These are phyloP conservation scores for Struthidea cinerea DNA, from an alignment of 2,113 vertebrate genomes.

Conservation along the genomic window DNA sequence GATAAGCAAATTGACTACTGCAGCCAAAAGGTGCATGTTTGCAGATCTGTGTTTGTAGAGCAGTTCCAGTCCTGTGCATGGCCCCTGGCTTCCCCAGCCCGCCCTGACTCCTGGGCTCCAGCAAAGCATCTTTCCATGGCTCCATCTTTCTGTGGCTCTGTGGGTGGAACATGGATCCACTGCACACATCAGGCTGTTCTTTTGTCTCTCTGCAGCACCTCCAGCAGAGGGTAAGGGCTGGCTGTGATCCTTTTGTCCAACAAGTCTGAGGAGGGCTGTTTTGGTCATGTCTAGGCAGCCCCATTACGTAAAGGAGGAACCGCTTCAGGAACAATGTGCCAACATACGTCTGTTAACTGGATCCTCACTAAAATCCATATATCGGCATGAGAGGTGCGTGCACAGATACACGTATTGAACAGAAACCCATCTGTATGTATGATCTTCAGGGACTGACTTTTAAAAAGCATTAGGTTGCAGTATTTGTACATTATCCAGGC, in stretches of 20 bases:
- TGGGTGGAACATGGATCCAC: accelerated
- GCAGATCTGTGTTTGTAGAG: not conserved
- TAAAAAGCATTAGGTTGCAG: conserved; percentile 11
- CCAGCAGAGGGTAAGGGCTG: not conserved
- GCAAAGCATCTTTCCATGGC: not conserved
- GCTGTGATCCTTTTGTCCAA: not conserved
- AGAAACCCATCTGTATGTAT: not conserved
- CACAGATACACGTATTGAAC: not conserved
- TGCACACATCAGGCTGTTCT: not conserved
- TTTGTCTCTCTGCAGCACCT: not conserved
- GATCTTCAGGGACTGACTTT: not conserved
- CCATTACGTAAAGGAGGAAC: not conserved
- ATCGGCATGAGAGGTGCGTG: not conserved
- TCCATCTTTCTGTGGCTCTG: not conserved
- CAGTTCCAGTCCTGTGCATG: accelerated
- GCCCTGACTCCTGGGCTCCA: not conserved
- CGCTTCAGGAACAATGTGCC: not conserved
- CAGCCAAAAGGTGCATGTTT: not conserved
- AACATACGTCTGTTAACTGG: not conserved
- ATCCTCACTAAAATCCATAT: not conserved
- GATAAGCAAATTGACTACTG: not conserved
- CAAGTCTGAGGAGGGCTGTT: not conserved
- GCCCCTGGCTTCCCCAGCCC: not conserved
- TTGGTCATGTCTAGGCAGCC: not conserved
- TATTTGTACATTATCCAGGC: conserved; percentile 10